These are phyloP conservation scores for Gambusia affinis DNA, from an alignment of 2,113 vertebrate species.

Conservation along the genomic window DNA sequence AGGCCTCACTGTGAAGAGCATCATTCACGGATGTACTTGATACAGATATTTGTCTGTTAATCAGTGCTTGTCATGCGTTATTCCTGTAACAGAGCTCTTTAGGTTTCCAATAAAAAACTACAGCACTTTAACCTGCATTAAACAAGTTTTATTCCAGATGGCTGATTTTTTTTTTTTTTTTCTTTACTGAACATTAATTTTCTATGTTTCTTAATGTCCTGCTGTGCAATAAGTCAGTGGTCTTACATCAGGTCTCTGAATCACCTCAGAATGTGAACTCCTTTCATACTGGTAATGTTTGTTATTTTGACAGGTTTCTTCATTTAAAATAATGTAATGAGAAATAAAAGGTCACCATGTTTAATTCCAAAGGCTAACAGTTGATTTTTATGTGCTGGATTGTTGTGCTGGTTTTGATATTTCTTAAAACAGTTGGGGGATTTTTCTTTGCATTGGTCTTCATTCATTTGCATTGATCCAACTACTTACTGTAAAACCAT, in stretches of 20 bases:
- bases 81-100: not conserved
- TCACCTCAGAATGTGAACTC: slow-evolving; percentile 21
- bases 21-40: slow-evolving; percentile 65
- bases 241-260: not conserved
- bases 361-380: not conserved
- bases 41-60: not conserved
- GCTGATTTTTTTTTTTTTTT: slow-evolving; percentile 17
- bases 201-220: not conserved
- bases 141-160: not conserved
- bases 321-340: not conserved
- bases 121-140: not conserved
- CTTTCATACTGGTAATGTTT: slow-evolving; percentile 13
- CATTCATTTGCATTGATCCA: not conserved
- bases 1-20: slow-evolving; percentile 42
- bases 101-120: not conserved
- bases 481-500: not conserved
- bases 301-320: not conserved
- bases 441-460: not conserved
- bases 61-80: not conserved
- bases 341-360: not conserved
- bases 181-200: not conserved
- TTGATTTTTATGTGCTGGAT: not conserved
- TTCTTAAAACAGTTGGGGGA: not conserved
- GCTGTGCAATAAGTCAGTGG: not conserved
- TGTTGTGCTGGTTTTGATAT: not conserved